Conservation (phyloP, 2,113 vertebrate genomes). For the Mohoua ochrocephala region DNA sequence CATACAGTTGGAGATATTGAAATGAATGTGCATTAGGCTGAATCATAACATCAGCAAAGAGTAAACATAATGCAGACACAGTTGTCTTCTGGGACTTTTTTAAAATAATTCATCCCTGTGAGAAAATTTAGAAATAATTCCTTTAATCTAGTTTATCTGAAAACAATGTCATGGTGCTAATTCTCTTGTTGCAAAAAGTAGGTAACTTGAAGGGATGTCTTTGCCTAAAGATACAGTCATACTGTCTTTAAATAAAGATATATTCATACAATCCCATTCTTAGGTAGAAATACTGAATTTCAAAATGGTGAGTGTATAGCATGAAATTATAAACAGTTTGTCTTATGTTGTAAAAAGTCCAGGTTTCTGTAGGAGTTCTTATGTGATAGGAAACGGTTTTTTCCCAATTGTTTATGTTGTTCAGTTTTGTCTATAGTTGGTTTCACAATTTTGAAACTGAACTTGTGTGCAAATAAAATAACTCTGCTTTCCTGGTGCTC, state of each 20-base stretch:
- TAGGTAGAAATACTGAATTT: not conserved
- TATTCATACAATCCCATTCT: not conserved
- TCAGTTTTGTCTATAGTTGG: not conserved
- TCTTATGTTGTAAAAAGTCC: not conserved
- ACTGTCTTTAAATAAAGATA: not conserved
- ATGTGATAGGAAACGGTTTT: not conserved
- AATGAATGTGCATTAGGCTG: not conserved
- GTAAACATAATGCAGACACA: not conserved
- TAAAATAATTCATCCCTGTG: not conserved
- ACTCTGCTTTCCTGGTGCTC: not conserved
- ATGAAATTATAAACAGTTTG: not conserved
- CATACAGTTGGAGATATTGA: not conserved
- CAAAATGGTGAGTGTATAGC: not conserved
- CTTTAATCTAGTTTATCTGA: not conserved
- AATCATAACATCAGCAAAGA: not conserved
- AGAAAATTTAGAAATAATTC: not conserved
- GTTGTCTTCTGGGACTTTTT: not conserved
- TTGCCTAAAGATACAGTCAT: not conserved
- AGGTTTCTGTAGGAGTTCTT: not conserved
- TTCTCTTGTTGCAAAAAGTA: not conserved
- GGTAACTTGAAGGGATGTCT: not conserved
- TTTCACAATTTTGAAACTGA: not conserved
- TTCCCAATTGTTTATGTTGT: not conserved
- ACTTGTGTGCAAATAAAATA: not conserved
- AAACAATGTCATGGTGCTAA: not conserved